These are phyloP conservation scores for Chloroceryle aenea DNA, from an alignment of 2,113 vertebrate species.

Conservation along the genomic window DNA sequence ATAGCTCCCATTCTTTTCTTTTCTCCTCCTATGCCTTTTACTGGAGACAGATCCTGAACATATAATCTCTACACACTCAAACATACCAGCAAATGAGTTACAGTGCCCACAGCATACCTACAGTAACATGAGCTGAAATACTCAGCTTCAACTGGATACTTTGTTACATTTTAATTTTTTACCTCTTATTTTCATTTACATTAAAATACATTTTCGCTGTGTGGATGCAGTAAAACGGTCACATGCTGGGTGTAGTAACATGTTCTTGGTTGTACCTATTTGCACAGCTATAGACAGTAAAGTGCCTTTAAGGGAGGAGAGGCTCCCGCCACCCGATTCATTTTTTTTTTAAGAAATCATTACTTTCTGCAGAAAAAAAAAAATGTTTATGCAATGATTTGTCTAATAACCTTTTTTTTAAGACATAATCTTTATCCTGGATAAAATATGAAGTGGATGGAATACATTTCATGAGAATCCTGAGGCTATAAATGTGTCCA, in stretches of 20 bases:
- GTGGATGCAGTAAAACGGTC: not conserved
- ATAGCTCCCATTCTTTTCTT: not conserved
- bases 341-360: not conserved
- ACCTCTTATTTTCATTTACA: not conserved
- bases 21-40: not conserved
- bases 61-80: not conserved
- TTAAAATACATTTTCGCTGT: not conserved
- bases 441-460: not conserved
- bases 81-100: not conserved
- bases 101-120: not conserved
- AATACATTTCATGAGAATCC: not conserved
- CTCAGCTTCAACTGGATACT: not conserved
- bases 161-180: not conserved
- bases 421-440: not conserved
- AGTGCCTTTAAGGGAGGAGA: not conserved
- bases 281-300: not conserved
- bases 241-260: not conserved
- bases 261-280: not conserved
- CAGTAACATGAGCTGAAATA: not conserved
- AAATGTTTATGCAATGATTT: not conserved
- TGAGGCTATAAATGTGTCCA: not conserved
- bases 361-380: not conserved
- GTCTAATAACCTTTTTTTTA: not conserved
- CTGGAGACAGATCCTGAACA: not conserved
- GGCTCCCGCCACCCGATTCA: rapidly evolving